These are phyloP conservation scores for Anticlea derivata DNA, from an alignment of 2,888 invertebrate genomes.

Conservation along the genomic window DNA sequence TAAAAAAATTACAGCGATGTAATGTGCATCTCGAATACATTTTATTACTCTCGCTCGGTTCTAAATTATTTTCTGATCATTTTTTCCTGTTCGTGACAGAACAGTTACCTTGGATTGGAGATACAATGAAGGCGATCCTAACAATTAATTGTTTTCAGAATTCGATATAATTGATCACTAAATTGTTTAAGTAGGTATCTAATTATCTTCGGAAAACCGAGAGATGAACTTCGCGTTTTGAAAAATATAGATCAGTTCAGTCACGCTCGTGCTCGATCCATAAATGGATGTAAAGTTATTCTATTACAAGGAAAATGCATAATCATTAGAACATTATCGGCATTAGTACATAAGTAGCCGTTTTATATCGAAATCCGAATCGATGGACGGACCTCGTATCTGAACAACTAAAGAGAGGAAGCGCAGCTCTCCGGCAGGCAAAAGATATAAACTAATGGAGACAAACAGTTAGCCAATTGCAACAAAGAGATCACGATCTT, in stretches of 20 bases:
- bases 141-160: conserved; percentile 22
- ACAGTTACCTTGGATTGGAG: conserved; percentile 21
- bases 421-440: no score
- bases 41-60: no score
- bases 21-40: no score
- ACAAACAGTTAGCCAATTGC: no score
- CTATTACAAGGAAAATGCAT: conserved; percentile 22
- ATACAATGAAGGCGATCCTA: conserved; percentile 17
- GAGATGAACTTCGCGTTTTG: conserved; percentile 19
- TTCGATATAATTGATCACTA: conserved; percentile 24
- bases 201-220: conserved; percentile 1
- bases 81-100: conserved; percentile 23
- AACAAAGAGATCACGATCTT: no score
- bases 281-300: conserved; percentile 8
- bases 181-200: conserved; percentile 10
- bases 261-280: conserved; percentile 18
- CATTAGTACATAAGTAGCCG: no score
- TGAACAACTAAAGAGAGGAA: no score
- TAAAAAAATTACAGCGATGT: no score
- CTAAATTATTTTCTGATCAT: no score
- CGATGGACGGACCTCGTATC: no score
- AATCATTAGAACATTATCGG: not conserved
- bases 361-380: no score
- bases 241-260: conserved; percentile 15
- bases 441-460: no score